phyloP scores from a whole-genome alignment of 53 echinoderm and acorn worm species.

The Echinometra lucunter region DNA sequence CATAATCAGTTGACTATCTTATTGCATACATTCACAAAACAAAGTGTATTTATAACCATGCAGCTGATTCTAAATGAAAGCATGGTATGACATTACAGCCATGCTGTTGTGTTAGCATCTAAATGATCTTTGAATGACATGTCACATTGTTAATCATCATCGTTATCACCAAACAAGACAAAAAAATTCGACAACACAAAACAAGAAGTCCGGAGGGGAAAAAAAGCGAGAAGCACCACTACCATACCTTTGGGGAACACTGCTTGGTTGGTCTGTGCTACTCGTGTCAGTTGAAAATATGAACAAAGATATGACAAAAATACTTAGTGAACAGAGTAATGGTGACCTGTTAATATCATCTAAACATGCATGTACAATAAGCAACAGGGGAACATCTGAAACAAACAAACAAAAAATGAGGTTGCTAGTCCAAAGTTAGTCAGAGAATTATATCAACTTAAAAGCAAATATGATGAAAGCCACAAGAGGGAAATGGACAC shows the following conservation, averaged over 20 bases:
- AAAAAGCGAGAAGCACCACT: not conserved
- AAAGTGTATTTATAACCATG: not conserved
- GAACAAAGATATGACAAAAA: slow-evolving; percentile 56
- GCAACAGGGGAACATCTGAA: not conserved
- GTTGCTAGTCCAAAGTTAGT: not conserved
- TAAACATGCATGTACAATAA: slow-evolving; percentile 23
- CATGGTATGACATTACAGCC: not conserved
- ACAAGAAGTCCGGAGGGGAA: slow-evolving; percentile 22
- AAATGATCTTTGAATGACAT: not conserved
- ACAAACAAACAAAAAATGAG: not conserved
- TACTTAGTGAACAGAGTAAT: not conserved
- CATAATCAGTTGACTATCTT: not conserved
- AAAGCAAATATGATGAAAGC: not conserved
- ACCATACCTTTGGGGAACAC: slow-evolving; percentile 47
- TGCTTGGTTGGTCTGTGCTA: slow-evolving; percentile 35
- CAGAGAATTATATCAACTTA: not conserved
- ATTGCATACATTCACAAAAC: not conserved
- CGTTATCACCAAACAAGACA: not conserved
- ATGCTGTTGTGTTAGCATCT: not conserved
- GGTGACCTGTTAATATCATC: slow-evolving; percentile 9
- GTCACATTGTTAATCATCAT: not conserved
- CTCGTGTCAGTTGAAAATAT: slow-evolving; percentile 36
- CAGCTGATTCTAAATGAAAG: not conserved
- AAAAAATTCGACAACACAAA: not conserved
- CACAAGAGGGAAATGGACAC: not conserved